Evolutionary conservation across 2,888 invertebrate genomes (phyloP), one percentile per base, ranked within the genome.

Genomic region (Tupiocoris notatus): DNA sequence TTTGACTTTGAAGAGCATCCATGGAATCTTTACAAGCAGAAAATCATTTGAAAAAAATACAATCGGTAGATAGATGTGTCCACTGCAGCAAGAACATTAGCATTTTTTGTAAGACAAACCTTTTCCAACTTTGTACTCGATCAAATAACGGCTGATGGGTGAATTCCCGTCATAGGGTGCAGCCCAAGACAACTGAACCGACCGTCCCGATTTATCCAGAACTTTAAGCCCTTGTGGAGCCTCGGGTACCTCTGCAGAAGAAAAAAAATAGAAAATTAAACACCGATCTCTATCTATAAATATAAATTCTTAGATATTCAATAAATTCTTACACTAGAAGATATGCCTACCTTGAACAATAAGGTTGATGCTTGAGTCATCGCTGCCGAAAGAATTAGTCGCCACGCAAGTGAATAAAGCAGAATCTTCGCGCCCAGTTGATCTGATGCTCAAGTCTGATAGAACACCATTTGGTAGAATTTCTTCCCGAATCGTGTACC

Each of bases 351-450:
- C 93, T 89, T 96, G 95, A 80, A 96, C 92, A 80, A 96, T 95
- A 89, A 96, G 92, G 84, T 95, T 95, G 82, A 96, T 95, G 85
- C 94, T 95, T n/a, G 95, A 93, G 82, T 96, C 95, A 83, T 95
- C 96, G 79, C 94, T 95, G 70, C 95, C 95, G 83, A 95, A 96
- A 18, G 95, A 94, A 83, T 96, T 96, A 1, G 95, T 95, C 0
- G 95, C 95, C 12, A 95, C 92, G 82, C 96, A 96, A 39, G 95
- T 94, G 82, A 95, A 96, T 0, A 95, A 86, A 1, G 95, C 95
- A 1, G 94, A 93, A 84, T 96, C 95, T 24, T 91, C 90, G 82
- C 95, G 87, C 85, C 95, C 95, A 21, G 95, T 94, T 81, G 94
- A 88, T 83, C 95, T 92, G 81, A 96, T 95, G 82, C 94, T 94